Base-by-base conservation (phyloP, 2,797 vertebrate genomes). In the Hipposideros larvatus region DNA sequence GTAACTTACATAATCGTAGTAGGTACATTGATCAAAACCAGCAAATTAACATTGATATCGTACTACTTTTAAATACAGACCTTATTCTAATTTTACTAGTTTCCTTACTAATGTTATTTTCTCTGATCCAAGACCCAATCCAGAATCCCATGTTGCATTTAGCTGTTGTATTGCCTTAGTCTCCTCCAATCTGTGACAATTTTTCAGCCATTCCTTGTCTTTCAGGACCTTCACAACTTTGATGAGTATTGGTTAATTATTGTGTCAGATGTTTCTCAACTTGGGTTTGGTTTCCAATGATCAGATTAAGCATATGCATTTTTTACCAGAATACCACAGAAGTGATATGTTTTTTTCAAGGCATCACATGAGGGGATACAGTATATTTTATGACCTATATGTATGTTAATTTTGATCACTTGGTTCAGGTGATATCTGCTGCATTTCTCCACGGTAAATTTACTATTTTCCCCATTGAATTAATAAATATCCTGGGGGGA, bases 61-160 rank as follows among this genome's bases (percentile, higher is more conserved):
- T 65, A 19, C 9, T 48, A 7, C 26, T 89, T 79, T 19, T 70
- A 57, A 59, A 92, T 53, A 19, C 24, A 55, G 46, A 63, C 11
- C 11, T 65, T 93, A 31, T 43, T 89, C 57, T 87, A 43, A 92
- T 93, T 92, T 84, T 41, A 85, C 4, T 34, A 9, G 14, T 79
- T 93, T 93, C 96, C 37, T 3, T 71, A 83, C 19, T 43, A 65
- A 68, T 71, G 6, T n/a, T 57, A 65, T 43, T 93, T 90, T 6
- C 79, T 93, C 65, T 91, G 46, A 55, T 53, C 16, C 4, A 51
- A 43, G 74, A 66, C 16, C 4, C 22, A 70, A 14, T 24, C 55
- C 22, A 48, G 41, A 66, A 80, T 82, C 46, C 18, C 28, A 18
- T 55, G 28, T 26, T 59, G 16, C 48, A 55, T 37, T 78, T 66